A percentile compares a stretch with the other conserved stretches of the same genome.
Evolutionary conservation across 2,113 vertebrate species (phyloP).

Genomic region (Callocephalon fimbriatum): DNA sequence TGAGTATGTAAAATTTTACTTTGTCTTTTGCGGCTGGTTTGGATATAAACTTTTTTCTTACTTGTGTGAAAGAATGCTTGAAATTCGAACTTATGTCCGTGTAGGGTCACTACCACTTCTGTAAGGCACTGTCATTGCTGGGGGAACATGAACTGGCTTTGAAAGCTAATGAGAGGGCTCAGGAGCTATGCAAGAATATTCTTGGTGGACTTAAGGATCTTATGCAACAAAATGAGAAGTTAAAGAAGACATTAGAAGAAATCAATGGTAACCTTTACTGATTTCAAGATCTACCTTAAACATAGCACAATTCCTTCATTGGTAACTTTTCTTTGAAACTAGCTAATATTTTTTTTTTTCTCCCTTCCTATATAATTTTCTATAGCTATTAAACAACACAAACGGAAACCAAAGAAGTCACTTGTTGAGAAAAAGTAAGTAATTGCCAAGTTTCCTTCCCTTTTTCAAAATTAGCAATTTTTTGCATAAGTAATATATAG

Average conservation of each 20-base stretch:
- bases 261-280: conserved; percentile 63
- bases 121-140: conserved; percentile 86
- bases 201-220: conserved; percentile 83
- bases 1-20: rapidly evolving
- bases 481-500: background rate
- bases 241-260: conserved; percentile 64
- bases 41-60: background rate
- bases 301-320: background rate
- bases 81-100: background rate
- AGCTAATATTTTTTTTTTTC: background rate
- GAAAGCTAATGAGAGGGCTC: conserved; percentile 81
- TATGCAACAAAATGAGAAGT: conserved; percentile 76
- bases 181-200: conserved; percentile 74
- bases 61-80: background rate
- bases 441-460: background rate
- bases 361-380: background rate
- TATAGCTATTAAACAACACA: conserved; percentile 53
- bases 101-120: conserved; percentile 93
- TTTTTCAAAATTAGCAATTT: background rate
- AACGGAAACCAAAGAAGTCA: conserved; percentile 21
- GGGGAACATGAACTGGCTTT: conserved; percentile 81
- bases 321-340: background rate
- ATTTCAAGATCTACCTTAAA: background rate
- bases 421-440: conserved; percentile 73
- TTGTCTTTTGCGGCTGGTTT: background rate